Base-by-base conservation (phyloP, 2,888 invertebrate genomes). In the Thecophora atra region DNA sequence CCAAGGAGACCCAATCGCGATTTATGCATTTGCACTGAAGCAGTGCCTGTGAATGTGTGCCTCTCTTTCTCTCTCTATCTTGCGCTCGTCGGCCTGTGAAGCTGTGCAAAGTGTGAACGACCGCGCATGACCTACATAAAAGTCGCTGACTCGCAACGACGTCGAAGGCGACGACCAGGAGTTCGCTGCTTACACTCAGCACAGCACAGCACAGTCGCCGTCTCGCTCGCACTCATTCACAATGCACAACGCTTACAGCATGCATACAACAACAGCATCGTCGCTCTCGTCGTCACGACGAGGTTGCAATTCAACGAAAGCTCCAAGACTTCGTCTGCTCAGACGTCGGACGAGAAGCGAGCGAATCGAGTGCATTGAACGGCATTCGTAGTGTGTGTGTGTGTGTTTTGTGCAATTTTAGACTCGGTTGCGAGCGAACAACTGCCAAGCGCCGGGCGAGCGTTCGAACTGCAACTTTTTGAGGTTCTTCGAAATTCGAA, bases 101-200 rank as follows among this genome's bases (percentile, higher is more conserved):
- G 63, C 15, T 56, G 52, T 64, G 52, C 64, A 17, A 26, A 51
- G 80, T 83, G 87, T 87, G 87, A 87, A 87, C 84, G 87, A 87
- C 88, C 89, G 90, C 89, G 88, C 90, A 89, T 90, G 90, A 90
- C 90, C 90, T 87, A 90, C 88, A 90, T 90, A 89, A 87, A 88
- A 89, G 88, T 90, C 91, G 89, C 88, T 90, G 89, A 90, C 86
- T 85, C 79, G 56, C 70, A 74, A 72, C 73, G 71, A 72, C 75
- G 72, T 60, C 58, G 73, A 73, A 72, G 67, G 42, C 44, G 73
- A 73, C 74, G 64, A 52, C 28, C 73, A 65, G 51, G 72, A 70
- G 69, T 64, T 44, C 63, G 65, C 64, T 51, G 72, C 71, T 67
- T 64, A 75, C 76, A 78, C 73, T 67, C 70, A 75, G 73, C 78